A percentile compares a stretch with the other conserved stretches of the same genome.
These are phyloP conservation scores for Chrysina gloriosa DNA, from an alignment of 2,888 invertebrate species.

Conservation along the genomic window DNA sequence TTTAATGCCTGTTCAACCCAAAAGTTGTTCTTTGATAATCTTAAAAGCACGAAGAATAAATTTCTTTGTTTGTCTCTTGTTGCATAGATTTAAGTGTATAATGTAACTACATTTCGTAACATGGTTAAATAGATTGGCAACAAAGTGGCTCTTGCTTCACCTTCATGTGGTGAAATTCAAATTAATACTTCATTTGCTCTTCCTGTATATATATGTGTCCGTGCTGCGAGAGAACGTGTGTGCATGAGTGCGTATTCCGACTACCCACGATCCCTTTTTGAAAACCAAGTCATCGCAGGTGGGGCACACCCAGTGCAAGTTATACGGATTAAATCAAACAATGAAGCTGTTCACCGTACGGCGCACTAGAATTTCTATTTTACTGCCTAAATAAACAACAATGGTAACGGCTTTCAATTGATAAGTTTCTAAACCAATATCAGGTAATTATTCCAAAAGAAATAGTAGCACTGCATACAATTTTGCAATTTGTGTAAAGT, in stretches of 20 bases:
- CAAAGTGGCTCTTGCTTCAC: too few species aligned
- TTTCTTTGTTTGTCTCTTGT: too few species aligned
- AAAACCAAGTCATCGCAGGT: slow-evolving; percentile 43
- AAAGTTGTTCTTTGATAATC: too few species aligned
- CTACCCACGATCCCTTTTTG: slow-evolving; percentile 35
- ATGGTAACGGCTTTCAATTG: slow-evolving; percentile 26
- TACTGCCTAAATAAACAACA: slow-evolving; percentile 37
- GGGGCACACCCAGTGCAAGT: slow-evolving; percentile 42
- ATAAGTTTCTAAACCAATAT: slow-evolving; percentile 12
- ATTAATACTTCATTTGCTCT: background rate
- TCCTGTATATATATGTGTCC: background rate
- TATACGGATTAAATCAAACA: slow-evolving; percentile 43
- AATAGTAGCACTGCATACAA: background rate
- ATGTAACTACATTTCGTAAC: too few species aligned
- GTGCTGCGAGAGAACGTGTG: background rate
- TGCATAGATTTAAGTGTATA: too few species aligned
- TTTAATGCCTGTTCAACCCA: too few species aligned
- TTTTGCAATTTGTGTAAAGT: background rate
- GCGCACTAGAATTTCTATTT: slow-evolving; percentile 24
- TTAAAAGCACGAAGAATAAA: too few species aligned
- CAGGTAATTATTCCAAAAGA: background rate
- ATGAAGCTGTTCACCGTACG: slow-evolving; percentile 29
- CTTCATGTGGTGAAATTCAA: too few species aligned
- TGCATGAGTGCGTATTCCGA: slow-evolving; percentile 36
- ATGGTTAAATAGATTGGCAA: too few species aligned